phyloP scores from a whole-genome alignment of 2,113 vertebrate genomes.

The Sturnus vulgaris region DNA sequence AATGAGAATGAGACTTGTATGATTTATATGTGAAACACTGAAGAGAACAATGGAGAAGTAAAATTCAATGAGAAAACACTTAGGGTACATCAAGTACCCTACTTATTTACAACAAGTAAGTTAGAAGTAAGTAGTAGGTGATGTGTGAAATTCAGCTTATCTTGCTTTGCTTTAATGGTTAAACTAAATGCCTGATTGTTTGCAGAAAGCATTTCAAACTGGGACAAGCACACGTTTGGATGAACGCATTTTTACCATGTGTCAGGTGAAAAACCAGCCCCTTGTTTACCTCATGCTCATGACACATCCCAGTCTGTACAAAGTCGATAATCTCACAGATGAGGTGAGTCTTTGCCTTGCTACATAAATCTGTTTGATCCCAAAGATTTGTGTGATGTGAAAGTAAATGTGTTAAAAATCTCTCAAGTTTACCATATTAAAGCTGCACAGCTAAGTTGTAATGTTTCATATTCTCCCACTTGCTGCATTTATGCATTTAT shows the following conservation, averaged over 20 bases:
- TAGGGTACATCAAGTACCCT: no score
- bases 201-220: conserved; percentile 91
- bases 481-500: background rate
- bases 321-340: conserved; percentile 87
- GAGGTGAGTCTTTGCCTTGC: conserved; percentile 75
- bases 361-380: background rate
- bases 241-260: conserved; percentile 92
- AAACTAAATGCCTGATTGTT: background rate
- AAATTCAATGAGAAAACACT: background rate
- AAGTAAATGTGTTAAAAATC: background rate
- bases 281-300: conserved; percentile 88
- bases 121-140: background rate
- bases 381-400: background rate
- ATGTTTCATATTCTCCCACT: background rate
- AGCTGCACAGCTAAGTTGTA: background rate
- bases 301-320: conserved; percentile 90
- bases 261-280: conserved; percentile 94
- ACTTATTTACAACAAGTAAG: background rate
- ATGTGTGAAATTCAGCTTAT: background rate
- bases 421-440: background rate
- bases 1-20: background rate
- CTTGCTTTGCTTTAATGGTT: background rate
- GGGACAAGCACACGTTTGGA: conserved; percentile 87
- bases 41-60: background rate
- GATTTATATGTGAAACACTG: background rate